phyloP scores from a whole-genome alignment of 1,140 invertebrate genomes.

The Zaprionus kolodkinae region DNA sequence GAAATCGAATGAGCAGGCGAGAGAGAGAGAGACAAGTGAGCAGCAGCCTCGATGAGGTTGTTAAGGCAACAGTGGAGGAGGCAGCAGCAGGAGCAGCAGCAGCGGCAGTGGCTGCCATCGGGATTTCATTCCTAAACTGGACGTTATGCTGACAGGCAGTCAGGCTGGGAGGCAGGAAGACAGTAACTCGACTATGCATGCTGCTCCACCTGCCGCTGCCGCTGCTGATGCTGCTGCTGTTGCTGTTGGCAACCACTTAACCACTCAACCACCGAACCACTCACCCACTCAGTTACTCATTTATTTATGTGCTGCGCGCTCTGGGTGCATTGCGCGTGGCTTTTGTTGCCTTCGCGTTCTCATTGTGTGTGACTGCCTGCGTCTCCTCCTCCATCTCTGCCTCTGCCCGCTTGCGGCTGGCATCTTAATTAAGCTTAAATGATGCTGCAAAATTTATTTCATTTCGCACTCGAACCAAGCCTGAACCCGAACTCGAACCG shows the following conservation, averaged over 20 bases:
- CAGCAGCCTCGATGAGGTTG: constrained; percentile 38
- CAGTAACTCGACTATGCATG: constrained; percentile 55
- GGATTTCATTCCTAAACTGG: constrained; percentile 34
- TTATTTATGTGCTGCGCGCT: constrained; percentile 70
- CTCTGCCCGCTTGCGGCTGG: constrained; percentile 61
- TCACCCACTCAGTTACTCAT: constrained; percentile 71
- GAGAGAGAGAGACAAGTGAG: constrained; percentile 5
- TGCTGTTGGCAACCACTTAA: constrained; percentile 48
- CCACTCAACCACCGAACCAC: constrained; percentile 41
- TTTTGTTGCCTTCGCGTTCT: constrained; percentile 57
- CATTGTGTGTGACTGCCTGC: constrained; percentile 31
- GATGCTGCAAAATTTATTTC: constrained; percentile 83
- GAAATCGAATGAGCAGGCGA: constrained; percentile 66
- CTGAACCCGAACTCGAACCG: constrained; percentile 19
- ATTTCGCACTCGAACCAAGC: constrained; percentile 65
- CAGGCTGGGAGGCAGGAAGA: not conserved
- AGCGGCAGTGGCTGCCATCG: not conserved
- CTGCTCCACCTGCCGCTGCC: not conserved
- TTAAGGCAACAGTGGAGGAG: not conserved
- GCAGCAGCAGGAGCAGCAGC: not conserved
- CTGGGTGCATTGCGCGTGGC: constrained; percentile 61
- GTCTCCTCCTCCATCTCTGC: constrained; percentile 28
- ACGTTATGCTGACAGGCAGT: constrained; percentile 32
- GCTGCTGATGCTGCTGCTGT: not conserved
- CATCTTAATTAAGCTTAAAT: constrained; percentile 83